Conservation (phyloP, 2,113 vertebrate genomes). For the Dendrocopos noguchii region DNA sequence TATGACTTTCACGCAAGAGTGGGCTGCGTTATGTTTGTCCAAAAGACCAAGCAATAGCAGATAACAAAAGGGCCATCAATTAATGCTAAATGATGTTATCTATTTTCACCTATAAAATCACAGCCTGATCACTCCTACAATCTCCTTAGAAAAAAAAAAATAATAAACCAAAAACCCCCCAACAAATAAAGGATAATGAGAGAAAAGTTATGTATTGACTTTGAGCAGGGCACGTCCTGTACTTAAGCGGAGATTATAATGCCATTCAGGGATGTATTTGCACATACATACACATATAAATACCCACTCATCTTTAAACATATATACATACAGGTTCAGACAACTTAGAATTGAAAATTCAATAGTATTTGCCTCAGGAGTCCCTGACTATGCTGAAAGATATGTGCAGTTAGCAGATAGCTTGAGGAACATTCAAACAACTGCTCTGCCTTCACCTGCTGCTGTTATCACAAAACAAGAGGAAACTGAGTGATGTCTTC, state of each 20-base stretch:
- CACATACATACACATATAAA: not conserved
- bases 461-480: not conserved
- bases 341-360: not conserved
- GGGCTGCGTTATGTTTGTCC: slow-evolving; percentile 21
- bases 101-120: slow-evolving; percentile 12
- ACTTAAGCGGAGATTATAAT: not conserved
- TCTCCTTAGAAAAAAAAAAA: not conserved
- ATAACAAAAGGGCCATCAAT: slow-evolving; percentile 19
- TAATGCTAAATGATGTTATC: not conserved
- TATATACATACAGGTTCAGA: not conserved
- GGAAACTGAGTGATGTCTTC: slow-evolving; percentile 14
- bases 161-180: not conserved
- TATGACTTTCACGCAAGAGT: not conserved
- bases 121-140: not conserved
- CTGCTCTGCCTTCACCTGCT: slow-evolving; percentile 25
- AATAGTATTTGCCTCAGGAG: slow-evolving; percentile 10
- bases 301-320: not conserved
- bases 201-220: not conserved
- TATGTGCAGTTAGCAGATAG: not conserved
- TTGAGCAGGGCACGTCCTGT: not conserved
- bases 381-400: slow-evolving; percentile 20
- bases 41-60: slow-evolving; percentile 12
- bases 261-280: slow-evolving; percentile 11
- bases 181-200: not conserved
- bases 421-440: slow-evolving; percentile 11